phyloP scores from a whole-genome alignment of 2,888 invertebrate species.

The Icerya purchasi region DNA sequence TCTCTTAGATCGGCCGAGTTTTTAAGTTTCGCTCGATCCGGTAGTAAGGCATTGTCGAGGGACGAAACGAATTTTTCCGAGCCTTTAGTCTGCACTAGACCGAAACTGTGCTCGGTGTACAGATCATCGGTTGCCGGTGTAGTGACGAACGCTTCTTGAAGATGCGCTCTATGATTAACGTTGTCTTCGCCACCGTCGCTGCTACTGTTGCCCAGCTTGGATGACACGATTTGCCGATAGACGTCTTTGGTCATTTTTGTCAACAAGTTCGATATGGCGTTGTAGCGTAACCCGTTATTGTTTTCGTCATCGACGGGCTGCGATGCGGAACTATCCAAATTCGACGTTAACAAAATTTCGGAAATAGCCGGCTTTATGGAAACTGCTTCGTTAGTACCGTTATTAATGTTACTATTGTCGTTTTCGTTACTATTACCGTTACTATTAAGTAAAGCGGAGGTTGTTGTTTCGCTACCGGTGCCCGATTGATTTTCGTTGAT shows the following conservation, averaged over 20 bases:
- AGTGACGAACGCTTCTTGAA: constrained; percentile 1
- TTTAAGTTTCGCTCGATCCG: constrained; percentile 15
- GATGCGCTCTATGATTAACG: neutral
- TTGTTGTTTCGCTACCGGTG: neutral
- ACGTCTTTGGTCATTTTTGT: constrained; percentile 45
- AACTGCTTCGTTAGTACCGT: neutral
- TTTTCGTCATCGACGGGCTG: constrained; percentile 19
- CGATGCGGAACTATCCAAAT: neutral
- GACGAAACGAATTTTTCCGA: constrained; percentile 7
- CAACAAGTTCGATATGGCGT: constrained; percentile 32
- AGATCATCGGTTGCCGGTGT: constrained; percentile 28
- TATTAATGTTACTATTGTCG: neutral
- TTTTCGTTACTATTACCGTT: no score
- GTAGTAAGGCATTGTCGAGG: neutral
- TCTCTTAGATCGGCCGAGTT: constrained; percentile 35
- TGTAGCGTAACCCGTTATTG: constrained; percentile 15
- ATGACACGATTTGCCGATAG: constrained; percentile 30
- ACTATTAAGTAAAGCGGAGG: no score
- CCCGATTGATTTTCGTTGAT: neutral
- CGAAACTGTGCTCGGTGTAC: constrained; percentile 39
- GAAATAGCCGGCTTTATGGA: constrained; percentile 1
- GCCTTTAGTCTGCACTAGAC: constrained; percentile 19
- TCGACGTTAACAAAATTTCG: constrained; percentile 5
- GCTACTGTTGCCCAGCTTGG: constrained; percentile 8
- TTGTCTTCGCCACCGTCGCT: neutral